A percentile compares a stretch with the other conserved stretches of the same genome.
Conservation (phyloP, 2,888 invertebrate species). For the Papilio gigon region DNA sequence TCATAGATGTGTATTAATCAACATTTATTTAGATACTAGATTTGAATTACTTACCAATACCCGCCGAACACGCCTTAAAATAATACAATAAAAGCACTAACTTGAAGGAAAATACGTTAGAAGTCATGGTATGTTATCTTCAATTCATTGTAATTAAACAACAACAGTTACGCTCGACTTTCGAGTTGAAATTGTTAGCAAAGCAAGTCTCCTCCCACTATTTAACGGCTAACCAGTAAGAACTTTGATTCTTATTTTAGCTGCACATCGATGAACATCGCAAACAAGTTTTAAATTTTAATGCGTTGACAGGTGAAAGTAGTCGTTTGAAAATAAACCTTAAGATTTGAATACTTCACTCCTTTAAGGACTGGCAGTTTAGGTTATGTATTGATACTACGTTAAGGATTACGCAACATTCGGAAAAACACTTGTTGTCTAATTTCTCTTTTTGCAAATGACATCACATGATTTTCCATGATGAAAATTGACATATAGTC, state of each 20-base stretch:
- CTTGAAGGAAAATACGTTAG: conserved; percentile 43
- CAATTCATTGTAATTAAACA: conserved; percentile 44
- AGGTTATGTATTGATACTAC: conserved; percentile 29
- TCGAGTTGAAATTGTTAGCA: conserved; percentile 67
- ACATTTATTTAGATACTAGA: background rate
- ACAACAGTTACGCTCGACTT: conserved; percentile 59
- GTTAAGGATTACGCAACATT: background rate
- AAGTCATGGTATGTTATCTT: conserved; percentile 38
- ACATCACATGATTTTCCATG: no score
- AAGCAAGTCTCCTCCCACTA: conserved; percentile 65
- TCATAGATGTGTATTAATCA: conserved; percentile 28
- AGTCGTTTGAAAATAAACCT: conserved; percentile 60
- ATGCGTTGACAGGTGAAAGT: conserved; percentile 74
- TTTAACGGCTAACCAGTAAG: conserved; percentile 69
- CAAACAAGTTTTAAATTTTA: conserved; percentile 81
- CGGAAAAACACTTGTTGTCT: background rate
- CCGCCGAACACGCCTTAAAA: conserved; percentile 45
- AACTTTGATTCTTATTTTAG: conserved; percentile 68
- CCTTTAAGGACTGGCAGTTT: conserved; percentile 12
- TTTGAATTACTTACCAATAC: conserved; percentile 51
- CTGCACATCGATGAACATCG: conserved; percentile 61
- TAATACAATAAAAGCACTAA: conserved; percentile 50
- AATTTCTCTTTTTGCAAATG: background rate
- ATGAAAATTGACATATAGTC: background rate
- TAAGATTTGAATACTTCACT: conserved; percentile 58